A percentile compares a stretch with the other conserved stretches of the same genome.
phyloP scores from a whole-genome alignment of 1,140 invertebrate species.

The Gonatopus flavifemur region DNA sequence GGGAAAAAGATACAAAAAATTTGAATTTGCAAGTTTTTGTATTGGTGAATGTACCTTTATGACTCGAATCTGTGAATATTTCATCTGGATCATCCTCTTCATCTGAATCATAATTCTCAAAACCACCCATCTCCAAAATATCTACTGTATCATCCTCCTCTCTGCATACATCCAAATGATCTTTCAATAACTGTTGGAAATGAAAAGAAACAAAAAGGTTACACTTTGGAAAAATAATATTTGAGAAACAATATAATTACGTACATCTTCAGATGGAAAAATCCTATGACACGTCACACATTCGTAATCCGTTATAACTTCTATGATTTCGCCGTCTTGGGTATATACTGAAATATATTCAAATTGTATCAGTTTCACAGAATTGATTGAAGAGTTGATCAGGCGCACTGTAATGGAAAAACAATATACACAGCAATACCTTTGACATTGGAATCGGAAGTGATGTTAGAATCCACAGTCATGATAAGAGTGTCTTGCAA shows the following conservation, averaged over 20 bases:
- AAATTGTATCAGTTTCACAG: neutral
- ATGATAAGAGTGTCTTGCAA: too few relatives aligned
- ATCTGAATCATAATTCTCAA: conserved; percentile 43
- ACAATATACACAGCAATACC: conserved; percentile 8
- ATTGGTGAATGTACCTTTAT: conserved; percentile 30
- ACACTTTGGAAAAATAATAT: too few relatives aligned
- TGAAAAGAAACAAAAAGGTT: too few relatives aligned
- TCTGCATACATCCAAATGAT: conserved; percentile 51
- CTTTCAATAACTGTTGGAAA: conserved; percentile 42
- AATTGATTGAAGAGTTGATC: neutral
- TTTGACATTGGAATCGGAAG: conserved; percentile 12
- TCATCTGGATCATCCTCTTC: conserved; percentile 42
- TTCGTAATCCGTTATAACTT: conserved; percentile 47
- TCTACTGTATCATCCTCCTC: conserved; percentile 50
- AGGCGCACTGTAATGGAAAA: too few relatives aligned
- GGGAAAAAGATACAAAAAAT: too few relatives aligned
- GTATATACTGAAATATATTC: conserved; percentile 8
- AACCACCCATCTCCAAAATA: conserved; percentile 42
- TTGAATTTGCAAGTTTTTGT: too few relatives aligned
- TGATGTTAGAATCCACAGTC: too few relatives aligned
- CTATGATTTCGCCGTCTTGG: conserved; percentile 41
- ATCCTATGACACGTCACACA: conserved; percentile 52
- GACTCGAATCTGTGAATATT: conserved; percentile 24
- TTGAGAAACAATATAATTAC: conserved; percentile 15
- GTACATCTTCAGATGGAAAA: conserved; percentile 48